Conservation (phyloP, 2,113 vertebrate species). For the Chaetops frenatus region DNA sequence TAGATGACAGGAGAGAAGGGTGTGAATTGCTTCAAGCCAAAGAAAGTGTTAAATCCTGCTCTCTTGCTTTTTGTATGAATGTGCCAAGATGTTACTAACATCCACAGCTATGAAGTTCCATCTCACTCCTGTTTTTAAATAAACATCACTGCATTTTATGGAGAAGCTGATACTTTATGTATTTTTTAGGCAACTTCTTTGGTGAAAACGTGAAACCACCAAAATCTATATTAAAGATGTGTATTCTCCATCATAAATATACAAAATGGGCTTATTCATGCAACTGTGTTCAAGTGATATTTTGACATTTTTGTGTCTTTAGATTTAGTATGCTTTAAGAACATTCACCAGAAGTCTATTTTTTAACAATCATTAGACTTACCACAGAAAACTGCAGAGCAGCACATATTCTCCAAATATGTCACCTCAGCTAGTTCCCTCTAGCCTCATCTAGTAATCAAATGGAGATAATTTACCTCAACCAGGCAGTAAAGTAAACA, state of each 20-base stretch:
- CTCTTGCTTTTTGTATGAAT: not conserved
- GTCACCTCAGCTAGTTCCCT: slow-evolving; percentile 2
- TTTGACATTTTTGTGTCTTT: not conserved
- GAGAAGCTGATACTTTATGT: not conserved
- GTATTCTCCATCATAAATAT: not conserved
- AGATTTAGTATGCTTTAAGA: not conserved
- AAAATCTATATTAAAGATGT: not conserved
- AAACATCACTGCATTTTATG: not conserved
- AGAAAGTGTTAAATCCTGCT: not conserved
- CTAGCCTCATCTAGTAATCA: slow-evolving; percentile 14
- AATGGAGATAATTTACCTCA: slow-evolving; percentile 9
- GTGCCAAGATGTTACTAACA: not conserved
- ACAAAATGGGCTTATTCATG: not conserved
- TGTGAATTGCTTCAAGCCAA: not conserved
- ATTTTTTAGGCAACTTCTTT: not conserved
- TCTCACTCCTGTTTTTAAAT: not conserved
- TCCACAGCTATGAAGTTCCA: not conserved
- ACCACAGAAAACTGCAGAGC: not conserved
- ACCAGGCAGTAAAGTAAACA: not conserved
- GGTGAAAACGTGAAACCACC: not conserved
- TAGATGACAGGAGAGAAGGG: not conserved
- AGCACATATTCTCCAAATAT: not conserved
- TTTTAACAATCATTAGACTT: not conserved
- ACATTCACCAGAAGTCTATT: not conserved
- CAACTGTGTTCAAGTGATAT: not conserved